These are phyloP conservation scores for Pogona vitticeps DNA, from an alignment of 2,113 vertebrate species.

Conservation along the genomic window DNA sequence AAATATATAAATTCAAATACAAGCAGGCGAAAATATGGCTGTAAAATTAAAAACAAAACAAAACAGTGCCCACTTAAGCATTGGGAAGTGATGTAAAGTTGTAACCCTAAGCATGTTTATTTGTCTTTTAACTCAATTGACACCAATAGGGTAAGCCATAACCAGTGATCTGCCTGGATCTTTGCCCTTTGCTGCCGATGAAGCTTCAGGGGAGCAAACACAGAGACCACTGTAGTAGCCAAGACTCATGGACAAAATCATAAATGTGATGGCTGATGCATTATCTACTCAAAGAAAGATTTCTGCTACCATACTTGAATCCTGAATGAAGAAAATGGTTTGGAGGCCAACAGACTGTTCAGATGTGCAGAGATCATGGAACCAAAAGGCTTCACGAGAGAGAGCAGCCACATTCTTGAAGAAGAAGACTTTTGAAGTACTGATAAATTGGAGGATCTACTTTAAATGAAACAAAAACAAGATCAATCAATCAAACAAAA, in stretches of 20 bases:
- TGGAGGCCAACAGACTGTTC: neutral
- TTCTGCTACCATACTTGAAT: neutral
- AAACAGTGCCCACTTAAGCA: too few relatives aligned
- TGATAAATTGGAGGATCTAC: neutral
- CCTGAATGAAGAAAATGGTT: neutral
- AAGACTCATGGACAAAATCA: neutral
- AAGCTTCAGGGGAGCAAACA: neutral
- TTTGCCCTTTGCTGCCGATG: neutral
- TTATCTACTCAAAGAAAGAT: too few relatives aligned
- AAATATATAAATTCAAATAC: too few relatives aligned
- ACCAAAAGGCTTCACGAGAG: neutral
- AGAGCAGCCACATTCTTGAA: neutral
- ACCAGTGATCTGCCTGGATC: too few relatives aligned
- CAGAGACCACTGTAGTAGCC: neutral
- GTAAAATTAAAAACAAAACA: too few relatives aligned
- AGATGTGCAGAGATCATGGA: neutral
- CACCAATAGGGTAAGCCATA: too few relatives aligned
- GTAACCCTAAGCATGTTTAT: too few relatives aligned
- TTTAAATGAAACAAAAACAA: neutral
- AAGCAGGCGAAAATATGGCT: too few relatives aligned
- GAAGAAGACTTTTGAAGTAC: neutral
- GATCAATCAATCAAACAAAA: neutral
- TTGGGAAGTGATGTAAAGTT: too few relatives aligned
- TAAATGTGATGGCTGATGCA: too few relatives aligned
- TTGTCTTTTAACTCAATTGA: too few relatives aligned